Percentiles rank a stretch among this genome's conserved stretches.
Evolutionary conservation across 2,888 invertebrate species (phyloP).

Genomic region (Dynastes maya): DNA sequence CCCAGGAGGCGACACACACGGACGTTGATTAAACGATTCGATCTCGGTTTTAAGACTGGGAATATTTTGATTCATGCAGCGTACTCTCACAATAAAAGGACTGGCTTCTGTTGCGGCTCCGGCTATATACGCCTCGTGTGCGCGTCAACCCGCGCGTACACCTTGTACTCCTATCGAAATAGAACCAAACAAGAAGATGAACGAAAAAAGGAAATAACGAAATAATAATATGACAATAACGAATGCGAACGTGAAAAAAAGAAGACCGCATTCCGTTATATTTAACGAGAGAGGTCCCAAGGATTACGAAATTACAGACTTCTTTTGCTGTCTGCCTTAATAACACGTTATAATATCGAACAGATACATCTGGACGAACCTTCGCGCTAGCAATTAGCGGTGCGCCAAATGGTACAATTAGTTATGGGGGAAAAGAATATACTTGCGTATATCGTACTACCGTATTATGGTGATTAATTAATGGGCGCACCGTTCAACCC

Average conservation of each 20-base stretch:
- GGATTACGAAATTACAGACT: constrained; percentile 52
- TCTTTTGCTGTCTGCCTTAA: constrained; percentile 41
- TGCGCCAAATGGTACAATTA: constrained; percentile 48
- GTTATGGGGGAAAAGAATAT: constrained; percentile 41
- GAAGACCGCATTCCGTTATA: constrained; percentile 52
- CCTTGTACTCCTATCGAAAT: constrained; percentile 10
- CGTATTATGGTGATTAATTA: constrained; percentile 43
- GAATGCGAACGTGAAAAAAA: constrained; percentile 40
- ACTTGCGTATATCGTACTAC: constrained; percentile 30
- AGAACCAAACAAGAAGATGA: constrained; percentile 41
- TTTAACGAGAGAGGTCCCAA: constrained; percentile 46
- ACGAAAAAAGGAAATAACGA: constrained; percentile 21
- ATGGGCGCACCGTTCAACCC: background rate
- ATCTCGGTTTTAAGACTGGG: constrained; percentile 66
- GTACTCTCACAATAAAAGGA: constrained; percentile 65
- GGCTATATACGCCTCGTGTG: constrained; percentile 37
- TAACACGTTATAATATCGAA: constrained; percentile 49
- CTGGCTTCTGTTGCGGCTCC: constrained; percentile 63
- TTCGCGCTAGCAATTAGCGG: constrained; percentile 42
- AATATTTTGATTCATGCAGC: constrained; percentile 68
- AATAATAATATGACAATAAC: constrained; percentile 47
- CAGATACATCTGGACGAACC: constrained; percentile 46
- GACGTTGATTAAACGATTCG: constrained; percentile 70
- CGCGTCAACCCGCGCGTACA: constrained; percentile 29
- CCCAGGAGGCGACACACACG: constrained; percentile 68